Conservation (phyloP, 2,113 vertebrate genomes). For the Columba janthina region DNA sequence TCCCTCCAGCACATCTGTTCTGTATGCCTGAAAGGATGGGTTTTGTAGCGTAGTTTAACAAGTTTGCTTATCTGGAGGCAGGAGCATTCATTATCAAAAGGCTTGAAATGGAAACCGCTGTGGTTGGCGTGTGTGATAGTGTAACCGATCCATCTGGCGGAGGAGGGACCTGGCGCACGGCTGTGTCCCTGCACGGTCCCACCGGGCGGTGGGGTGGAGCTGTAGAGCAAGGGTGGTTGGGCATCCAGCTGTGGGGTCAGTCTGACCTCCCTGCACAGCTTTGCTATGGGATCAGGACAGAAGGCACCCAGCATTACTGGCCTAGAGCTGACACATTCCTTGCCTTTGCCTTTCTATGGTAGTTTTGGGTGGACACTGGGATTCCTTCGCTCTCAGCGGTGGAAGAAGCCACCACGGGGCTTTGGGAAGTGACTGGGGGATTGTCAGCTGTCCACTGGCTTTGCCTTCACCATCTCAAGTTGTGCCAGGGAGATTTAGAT, state of each 20-base stretch:
- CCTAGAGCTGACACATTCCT: background rate
- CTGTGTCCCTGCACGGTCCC: background rate
- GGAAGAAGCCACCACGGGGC: rapidly evolving
- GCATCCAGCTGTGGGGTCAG: background rate
- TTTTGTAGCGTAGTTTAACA: background rate
- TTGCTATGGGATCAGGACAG: background rate
- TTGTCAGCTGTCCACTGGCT: background rate
- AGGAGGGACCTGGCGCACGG: background rate
- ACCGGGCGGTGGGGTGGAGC: rapidly evolving
- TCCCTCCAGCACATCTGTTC: background rate
- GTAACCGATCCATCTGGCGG: rapidly evolving
- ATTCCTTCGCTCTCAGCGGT: background rate
- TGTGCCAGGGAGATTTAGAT: too few species aligned
- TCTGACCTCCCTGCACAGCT: background rate
- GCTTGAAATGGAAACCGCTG: background rate
- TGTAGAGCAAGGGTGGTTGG: background rate
- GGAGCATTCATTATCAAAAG: background rate
- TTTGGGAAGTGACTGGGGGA: background rate
- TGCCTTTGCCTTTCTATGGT: rapidly evolving
- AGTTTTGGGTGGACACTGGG: rapidly evolving
- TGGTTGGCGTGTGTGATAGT: background rate
- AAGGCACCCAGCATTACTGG: background rate
- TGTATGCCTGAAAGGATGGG: background rate
- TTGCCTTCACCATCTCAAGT: background rate
- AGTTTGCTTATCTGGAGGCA: background rate